Evolutionary conservation across 2,113 vertebrate genomes (phyloP).

Genomic region (Nothocercus julius): DNA sequence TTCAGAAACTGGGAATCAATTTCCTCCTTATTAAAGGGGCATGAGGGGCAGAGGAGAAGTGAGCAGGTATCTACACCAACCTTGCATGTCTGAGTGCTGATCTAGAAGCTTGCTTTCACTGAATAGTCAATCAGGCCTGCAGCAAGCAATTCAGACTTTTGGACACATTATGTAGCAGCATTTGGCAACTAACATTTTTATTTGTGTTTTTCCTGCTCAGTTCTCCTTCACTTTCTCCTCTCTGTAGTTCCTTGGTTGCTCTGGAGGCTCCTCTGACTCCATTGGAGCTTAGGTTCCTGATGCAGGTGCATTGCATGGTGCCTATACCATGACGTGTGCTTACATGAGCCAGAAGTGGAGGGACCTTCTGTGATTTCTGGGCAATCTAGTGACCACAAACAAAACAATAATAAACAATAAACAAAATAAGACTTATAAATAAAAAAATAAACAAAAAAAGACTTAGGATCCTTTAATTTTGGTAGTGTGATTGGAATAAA

Average conservation of each 20-base stretch:
- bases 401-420: too few relatives aligned
- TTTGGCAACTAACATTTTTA: background rate
- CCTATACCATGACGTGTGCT: background rate
- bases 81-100: background rate
- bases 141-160: background rate
- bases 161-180: background rate
- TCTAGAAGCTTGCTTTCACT: background rate
- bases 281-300: background rate
- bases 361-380: background rate
- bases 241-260: background rate
- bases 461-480: background rate
- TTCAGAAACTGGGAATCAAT: constrained; percentile 10
- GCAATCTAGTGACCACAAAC: background rate
- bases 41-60: background rate
- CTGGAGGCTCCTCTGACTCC: background rate
- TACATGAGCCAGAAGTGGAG: background rate
- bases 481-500: background rate
- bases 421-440: background rate
- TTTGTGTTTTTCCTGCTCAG: background rate
- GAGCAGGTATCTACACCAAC: background rate
- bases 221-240: background rate
- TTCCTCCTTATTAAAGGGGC: constrained; percentile 1
- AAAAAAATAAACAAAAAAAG: background rate
- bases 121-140: background rate
- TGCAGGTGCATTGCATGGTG: background rate